Conservation (phyloP, 2,888 invertebrate genomes). For the Lymantria dispar region DNA sequence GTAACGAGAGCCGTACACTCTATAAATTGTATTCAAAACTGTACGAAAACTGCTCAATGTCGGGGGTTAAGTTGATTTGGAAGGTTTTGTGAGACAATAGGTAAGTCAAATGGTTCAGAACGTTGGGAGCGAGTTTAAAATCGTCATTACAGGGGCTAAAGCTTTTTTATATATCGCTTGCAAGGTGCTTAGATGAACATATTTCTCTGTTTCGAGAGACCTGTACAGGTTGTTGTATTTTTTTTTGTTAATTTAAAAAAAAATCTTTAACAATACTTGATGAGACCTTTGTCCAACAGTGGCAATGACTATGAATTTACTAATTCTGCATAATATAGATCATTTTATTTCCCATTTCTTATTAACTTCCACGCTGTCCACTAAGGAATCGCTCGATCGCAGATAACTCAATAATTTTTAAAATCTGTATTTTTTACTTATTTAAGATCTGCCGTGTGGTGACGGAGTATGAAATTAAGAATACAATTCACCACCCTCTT, state of each 20-base stretch:
- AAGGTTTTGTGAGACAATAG: conserved; percentile 51
- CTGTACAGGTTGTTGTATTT: conserved; percentile 41
- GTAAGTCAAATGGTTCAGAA: conserved; percentile 67
- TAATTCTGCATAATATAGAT: no score
- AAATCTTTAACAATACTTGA: neutral
- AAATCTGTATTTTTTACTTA: no score
- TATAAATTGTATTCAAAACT: neutral
- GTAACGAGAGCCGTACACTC: conserved; percentile 29
- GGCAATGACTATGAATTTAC: no score
- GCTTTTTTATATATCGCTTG: conserved; percentile 65
- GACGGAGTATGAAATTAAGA: no score
- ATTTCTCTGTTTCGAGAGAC: conserved; percentile 38
- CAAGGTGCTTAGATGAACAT: conserved; percentile 65
- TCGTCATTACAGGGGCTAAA: conserved; percentile 74
- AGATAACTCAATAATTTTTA: no score
- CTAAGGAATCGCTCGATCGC: no score
- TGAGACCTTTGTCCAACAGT: no score
- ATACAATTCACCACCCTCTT: no score
- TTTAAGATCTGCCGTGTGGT: no score
- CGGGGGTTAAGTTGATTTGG: conserved; percentile 43
- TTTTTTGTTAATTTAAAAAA: no score
- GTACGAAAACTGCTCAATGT: conserved; percentile 8
- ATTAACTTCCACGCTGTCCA: no score
- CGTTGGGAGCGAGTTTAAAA: conserved; percentile 71
- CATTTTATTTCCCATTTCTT: no score